Percentiles rank a stretch among this genome's conserved stretches.
phyloP scores from a whole-genome alignment of 2,113 vertebrate species.

The Psilopsiagon aymara region DNA sequence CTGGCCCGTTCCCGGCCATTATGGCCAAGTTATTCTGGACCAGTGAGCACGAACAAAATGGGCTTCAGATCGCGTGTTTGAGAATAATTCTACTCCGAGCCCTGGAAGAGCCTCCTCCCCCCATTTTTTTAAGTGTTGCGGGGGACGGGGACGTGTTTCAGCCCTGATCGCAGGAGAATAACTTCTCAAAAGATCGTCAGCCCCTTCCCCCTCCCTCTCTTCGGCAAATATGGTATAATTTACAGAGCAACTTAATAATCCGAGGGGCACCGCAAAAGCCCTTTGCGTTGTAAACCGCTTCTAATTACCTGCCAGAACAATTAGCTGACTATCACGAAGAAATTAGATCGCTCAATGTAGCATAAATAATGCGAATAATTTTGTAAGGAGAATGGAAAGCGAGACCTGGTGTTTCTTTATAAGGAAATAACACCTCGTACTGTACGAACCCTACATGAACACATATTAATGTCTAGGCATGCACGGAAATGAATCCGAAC shows the following conservation, averaged over 20 bases:
- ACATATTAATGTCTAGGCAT: conserved; percentile 82
- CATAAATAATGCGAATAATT: conserved; percentile 91
- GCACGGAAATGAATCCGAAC: conserved; percentile 78
- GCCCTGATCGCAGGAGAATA: conserved; percentile 73
- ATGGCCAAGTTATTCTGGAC: conserved; percentile 99
- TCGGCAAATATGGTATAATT: conserved; percentile 86
- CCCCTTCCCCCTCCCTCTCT: conserved; percentile 51
- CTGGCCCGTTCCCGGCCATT: conserved; percentile 93
- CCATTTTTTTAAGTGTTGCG: conserved; percentile 57
- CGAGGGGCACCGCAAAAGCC: conserved; percentile 80
- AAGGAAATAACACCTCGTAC: conserved; percentile 86
- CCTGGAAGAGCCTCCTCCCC: conserved; percentile 73
- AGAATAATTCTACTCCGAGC: conserved; percentile 83
- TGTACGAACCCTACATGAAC: conserved; percentile 77
- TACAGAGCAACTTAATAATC: conserved; percentile 88
- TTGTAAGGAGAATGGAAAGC: conserved; percentile 85
- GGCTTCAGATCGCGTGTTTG: conserved; percentile 93
- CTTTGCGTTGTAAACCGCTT: conserved; percentile 83
- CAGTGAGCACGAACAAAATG: conserved; percentile 97
- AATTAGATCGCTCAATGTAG: conserved; percentile 93
- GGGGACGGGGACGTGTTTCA: conserved; percentile 35
- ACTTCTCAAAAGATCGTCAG: conserved; percentile 75
- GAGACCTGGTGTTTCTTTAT: conserved; percentile 88
- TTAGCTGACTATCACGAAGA: conserved; percentile 92
- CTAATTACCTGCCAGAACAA: conserved; percentile 95